These are phyloP conservation scores for Paratilapia polleni DNA, from an alignment of 2,113 vertebrate species.

Conservation along the genomic window DNA sequence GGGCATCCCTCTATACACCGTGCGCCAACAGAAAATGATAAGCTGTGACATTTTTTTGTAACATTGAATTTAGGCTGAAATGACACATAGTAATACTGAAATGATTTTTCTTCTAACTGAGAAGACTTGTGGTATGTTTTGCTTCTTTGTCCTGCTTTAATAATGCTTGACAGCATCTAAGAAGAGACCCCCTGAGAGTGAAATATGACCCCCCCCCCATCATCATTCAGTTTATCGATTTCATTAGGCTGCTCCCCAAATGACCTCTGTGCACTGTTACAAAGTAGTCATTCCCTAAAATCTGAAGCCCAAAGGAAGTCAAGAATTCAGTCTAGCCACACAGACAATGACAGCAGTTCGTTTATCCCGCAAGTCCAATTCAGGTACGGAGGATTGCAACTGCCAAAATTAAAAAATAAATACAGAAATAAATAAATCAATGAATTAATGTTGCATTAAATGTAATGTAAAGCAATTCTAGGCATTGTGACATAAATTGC, in stretches of 20 bases:
- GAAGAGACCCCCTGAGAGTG: slow-evolving; percentile 27
- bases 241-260: slow-evolving; percentile 17
- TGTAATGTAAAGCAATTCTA: too few species aligned
- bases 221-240: slow-evolving; percentile 24
- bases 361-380: too few species aligned
- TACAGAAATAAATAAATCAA: too few species aligned
- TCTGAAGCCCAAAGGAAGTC: not conserved
- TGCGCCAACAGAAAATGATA: not conserved
- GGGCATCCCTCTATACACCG: slow-evolving; percentile 1
- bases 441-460: too few species aligned
- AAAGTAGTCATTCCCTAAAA: not conserved
- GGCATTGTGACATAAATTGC: too few species aligned
- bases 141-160: not conserved
- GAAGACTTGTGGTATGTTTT: not conserved
- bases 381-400: not conserved
- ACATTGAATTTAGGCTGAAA: slow-evolving; percentile 23
- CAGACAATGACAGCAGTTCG: not conserved
- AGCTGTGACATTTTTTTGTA: not conserved
- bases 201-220: too few species aligned
- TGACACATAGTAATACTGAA: slow-evolving; percentile 46
- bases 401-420: not conserved
- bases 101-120: not conserved
- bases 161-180: slow-evolving; percentile 10
- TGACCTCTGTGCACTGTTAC: not conserved
- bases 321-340: not conserved